Base-by-base conservation (phyloP, 2,888 invertebrate genomes). In the Nomada fabriciana region DNA sequence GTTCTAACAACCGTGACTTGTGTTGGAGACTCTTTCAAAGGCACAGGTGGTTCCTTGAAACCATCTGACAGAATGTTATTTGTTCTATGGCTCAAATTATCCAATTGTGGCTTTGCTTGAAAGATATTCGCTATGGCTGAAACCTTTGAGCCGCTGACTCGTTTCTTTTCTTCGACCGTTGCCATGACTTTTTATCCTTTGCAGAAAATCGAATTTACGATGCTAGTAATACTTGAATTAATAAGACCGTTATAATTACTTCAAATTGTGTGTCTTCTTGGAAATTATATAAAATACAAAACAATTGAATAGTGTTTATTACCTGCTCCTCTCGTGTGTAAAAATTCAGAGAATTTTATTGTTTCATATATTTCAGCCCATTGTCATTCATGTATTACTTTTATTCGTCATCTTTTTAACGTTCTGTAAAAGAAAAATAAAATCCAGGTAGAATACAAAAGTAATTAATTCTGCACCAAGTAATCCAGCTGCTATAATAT, bases 91-190 rank as follows among this genome's bases (percentile, higher is more conserved):
- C 76, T 89, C 69, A 92, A 90, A 90, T 90, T 90, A 74, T 94
- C 93, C 76, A 93, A 89, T 83, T 93, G 89, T 78, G 93, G 91
- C 88, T 94, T 96, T 84, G 94, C 94, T 95, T 98, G 98, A 94
- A 98, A 98, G 93, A 98, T 97, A 94, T 98, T 98, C 80, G 98
- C 98, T 88, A 98, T 98, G 95, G 98, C 97, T 85, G 98, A 98
- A 91, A 98, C 98, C 95, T 98, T 98, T 90, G 96, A 96, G 94
- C 97, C 97, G 93, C 95, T 95, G 89, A 95, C 92, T 89, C 95
- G 94, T 91, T 95, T 96, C 94, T 95, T 96, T 89, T 96, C 95
- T 93, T 96, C 96, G 94, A 96, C 96, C 95, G 96, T 95, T 92
- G 95, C 95, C 95, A 95, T 93, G 79, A 82, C 82, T 86, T 52